Conservation (phyloP, 1,140 invertebrate species). For the Neodiprion fabricii region DNA sequence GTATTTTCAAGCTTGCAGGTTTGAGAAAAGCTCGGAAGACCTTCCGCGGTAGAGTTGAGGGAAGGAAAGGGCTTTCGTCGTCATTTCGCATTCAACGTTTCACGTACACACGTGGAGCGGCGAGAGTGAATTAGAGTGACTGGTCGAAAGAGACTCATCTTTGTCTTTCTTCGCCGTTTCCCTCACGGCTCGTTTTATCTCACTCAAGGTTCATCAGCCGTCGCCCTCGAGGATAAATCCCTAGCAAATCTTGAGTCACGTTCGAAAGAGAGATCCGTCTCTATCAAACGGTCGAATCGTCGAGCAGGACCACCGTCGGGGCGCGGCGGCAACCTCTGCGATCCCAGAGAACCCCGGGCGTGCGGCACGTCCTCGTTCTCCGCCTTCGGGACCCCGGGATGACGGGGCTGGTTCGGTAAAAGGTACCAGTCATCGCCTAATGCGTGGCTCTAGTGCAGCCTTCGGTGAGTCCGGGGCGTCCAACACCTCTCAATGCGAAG, state of each 20-base stretch:
- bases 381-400: background rate
- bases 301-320: background rate
- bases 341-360: background rate
- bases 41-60: too few relatives aligned
- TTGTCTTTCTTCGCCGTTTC: background rate
- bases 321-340: background rate
- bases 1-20: too few relatives aligned
- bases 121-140: too few relatives aligned
- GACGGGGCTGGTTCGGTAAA: background rate
- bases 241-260: background rate
- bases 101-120: too few relatives aligned
- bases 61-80: too few relatives aligned
- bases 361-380: background rate
- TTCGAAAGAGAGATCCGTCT: slow-evolving; percentile 1
- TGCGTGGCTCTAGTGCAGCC: background rate
- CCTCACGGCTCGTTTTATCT: background rate
- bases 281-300: slow-evolving; percentile 1
- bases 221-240: background rate
- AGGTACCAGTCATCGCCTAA: background rate
- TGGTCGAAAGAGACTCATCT: background rate
- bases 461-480: background rate
- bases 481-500: slow-evolving; percentile 7
- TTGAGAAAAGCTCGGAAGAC: too few relatives aligned
- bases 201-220: background rate
- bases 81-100: too few relatives aligned